A percentile compares a stretch with the other conserved stretches of the same genome.
phyloP scores from a whole-genome alignment of 2,888 invertebrate genomes.

The Drosophila monieri region DNA sequence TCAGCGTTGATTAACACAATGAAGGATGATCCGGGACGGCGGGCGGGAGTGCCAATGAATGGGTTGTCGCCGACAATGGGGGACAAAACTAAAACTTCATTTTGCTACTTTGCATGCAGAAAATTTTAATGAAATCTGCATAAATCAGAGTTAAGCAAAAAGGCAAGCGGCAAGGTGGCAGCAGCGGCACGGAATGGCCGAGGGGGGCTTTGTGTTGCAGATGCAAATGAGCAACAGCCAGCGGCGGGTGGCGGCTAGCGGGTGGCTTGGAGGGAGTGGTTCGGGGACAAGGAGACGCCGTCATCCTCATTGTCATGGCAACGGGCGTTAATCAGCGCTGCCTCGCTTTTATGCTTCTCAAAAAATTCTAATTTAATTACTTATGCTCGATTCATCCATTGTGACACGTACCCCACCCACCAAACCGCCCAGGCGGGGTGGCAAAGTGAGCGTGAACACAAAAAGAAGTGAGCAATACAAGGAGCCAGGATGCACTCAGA shows the following conservation, averaged over 20 bases:
- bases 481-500: constrained; percentile 35
- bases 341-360: constrained; percentile 70
- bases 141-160: constrained; percentile 73
- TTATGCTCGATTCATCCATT: constrained; percentile 82
- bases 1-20: constrained; percentile 80
- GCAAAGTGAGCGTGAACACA: constrained; percentile 65
- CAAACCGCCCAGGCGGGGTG: constrained; percentile 12
- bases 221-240: constrained; percentile 75
- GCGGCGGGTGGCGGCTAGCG: constrained; percentile 9
- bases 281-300: constrained; percentile 24
- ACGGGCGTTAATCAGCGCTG: constrained; percentile 69
- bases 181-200: not conserved
- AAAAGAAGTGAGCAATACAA: constrained; percentile 58
- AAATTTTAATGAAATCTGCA: constrained; percentile 77
- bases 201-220: constrained; percentile 27
- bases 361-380: constrained; percentile 83
- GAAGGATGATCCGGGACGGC: constrained; percentile 67
- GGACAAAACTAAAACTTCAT: constrained; percentile 69
- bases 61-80: constrained; percentile 45
- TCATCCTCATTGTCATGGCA: constrained; percentile 57
- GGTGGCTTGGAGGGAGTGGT: not conserved
- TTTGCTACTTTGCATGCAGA: constrained; percentile 65
- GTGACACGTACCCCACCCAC: constrained; percentile 57
- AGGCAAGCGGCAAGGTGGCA: constrained; percentile 22
- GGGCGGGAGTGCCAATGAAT: not conserved